Evolutionary conservation across 2,888 invertebrate species (phyloP).

Genomic region (Elysia crispata): DNA sequence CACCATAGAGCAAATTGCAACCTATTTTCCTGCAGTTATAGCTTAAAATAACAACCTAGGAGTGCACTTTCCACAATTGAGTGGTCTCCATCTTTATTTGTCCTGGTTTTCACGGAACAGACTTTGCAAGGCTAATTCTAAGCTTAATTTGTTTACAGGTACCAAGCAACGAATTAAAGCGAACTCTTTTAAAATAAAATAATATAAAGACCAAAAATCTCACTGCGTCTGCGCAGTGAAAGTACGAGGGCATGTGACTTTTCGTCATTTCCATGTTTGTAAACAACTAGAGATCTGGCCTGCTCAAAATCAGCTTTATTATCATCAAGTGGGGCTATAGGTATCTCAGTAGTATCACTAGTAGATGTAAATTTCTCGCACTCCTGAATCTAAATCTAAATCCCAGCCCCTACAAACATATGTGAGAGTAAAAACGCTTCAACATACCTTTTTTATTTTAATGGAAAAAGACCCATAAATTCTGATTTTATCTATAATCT

Average conservation of each 20-base stretch:
- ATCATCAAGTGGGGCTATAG: too few species aligned
- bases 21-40: too few species aligned
- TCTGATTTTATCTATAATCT: too few species aligned
- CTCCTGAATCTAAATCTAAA: too few species aligned
- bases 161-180: conserved; percentile 59
- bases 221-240: not conserved
- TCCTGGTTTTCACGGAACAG: not conserved
- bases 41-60: not conserved
- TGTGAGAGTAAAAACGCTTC: too few species aligned
- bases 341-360: too few species aligned
- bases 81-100: not conserved
- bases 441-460: too few species aligned
- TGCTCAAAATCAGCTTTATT: too few species aligned
- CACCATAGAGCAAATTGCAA: too few species aligned
- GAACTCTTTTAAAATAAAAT: conserved; percentile 14
- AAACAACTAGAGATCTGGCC: conserved; percentile 22
- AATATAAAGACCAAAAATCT: not conserved
- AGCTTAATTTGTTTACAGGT: conserved; percentile 57
- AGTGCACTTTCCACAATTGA: not conserved
- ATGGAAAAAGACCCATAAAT: too few species aligned
- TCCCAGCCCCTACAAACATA: too few species aligned
- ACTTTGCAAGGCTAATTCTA: not conserved
- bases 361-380: too few species aligned
- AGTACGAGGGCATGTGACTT: conserved; percentile 26
- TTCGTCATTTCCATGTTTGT: conserved; percentile 39